phyloP scores from a whole-genome alignment of 2,888 invertebrate genomes.

The Meteorus cinctellus region DNA sequence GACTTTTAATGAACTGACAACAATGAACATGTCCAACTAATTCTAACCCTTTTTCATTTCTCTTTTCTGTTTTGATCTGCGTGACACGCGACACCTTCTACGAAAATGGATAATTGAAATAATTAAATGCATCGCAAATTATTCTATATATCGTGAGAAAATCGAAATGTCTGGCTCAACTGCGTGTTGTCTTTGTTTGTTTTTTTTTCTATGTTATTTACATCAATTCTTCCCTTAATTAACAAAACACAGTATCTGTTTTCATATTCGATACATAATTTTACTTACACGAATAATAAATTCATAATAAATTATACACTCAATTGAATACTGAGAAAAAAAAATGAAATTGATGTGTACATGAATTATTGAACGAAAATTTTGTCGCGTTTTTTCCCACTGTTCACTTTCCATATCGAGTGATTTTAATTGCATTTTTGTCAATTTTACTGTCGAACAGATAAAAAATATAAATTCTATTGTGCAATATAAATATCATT shows the following conservation, averaged over 20 bases:
- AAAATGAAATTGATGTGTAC: neutral
- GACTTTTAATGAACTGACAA: neutral
- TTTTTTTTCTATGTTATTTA: neutral
- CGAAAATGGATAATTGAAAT: slow-evolving; percentile 13
- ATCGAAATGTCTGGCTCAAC: neutral
- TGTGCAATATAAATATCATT: neutral
- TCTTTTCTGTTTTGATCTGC: neutral
- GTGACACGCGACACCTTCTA: neutral
- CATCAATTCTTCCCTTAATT: neutral
- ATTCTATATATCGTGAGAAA: neutral
- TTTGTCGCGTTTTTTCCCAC: neutral
- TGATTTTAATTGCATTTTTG: slow-evolving; percentile 1
- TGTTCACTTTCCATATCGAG: neutral
- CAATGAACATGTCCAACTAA: neutral
- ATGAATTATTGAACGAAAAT: neutral
- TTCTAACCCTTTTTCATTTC: neutral
- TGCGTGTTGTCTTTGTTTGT: neutral
- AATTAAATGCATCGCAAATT: neutral
- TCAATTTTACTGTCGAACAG: neutral
- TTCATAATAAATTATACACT: neutral
- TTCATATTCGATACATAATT: neutral
- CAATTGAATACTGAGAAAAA: neutral
- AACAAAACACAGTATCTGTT: neutral
- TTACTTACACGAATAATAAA: neutral
- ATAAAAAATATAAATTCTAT: neutral